Percentiles rank a stretch among this genome's conserved stretches.
Conservation (phyloP, 2,113 vertebrate genomes). For the Ptychochromis oligacanthus region DNA sequence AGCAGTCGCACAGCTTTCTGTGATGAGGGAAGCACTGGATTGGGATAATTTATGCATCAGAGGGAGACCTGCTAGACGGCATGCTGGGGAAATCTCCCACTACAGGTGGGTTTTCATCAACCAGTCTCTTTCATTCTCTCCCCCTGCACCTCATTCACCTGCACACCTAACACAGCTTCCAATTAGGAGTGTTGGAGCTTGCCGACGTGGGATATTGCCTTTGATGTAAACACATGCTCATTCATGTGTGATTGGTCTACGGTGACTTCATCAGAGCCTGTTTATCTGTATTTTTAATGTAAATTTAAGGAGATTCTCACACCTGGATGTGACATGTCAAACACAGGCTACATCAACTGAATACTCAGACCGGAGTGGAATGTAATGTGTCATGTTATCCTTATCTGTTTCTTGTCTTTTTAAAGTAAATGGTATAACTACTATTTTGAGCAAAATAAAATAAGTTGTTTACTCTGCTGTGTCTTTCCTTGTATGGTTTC, state of each 20-base stretch:
- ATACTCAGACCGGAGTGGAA: conserved; percentile 6
- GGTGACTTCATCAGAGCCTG: neutral
- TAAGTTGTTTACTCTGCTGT: neutral
- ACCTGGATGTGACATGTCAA: conserved; percentile 32
- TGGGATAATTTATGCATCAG: conserved; percentile 62
- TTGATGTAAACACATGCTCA: conserved; percentile 60
- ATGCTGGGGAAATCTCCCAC: conserved; percentile 53
- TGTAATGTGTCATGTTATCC: neutral
- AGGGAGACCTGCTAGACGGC: conserved; percentile 29
- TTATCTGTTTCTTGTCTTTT: neutral
- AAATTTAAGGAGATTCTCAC: conserved; percentile 31
- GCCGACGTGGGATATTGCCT: conserved; percentile 25
- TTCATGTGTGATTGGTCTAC: neutral
- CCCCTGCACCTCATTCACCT: conserved; percentile 48
- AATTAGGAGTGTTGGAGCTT: conserved; percentile 63
- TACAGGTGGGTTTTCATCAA: conserved; percentile 69
- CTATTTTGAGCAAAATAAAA: neutral
- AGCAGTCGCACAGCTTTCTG: conserved; percentile 29
- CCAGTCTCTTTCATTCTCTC: conserved; percentile 76
- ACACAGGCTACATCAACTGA: neutral
- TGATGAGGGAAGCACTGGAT: conserved; percentile 3
- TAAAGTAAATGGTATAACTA: neutral
- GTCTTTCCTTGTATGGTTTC: neutral
- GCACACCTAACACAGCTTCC: conserved; percentile 46
- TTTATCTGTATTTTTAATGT: conserved; percentile 29